Percentiles rank a stretch among this genome's conserved stretches.
These are phyloP conservation scores for Eristalinus aeneus DNA, from an alignment of 2,888 invertebrate species.

Conservation along the genomic window DNA sequence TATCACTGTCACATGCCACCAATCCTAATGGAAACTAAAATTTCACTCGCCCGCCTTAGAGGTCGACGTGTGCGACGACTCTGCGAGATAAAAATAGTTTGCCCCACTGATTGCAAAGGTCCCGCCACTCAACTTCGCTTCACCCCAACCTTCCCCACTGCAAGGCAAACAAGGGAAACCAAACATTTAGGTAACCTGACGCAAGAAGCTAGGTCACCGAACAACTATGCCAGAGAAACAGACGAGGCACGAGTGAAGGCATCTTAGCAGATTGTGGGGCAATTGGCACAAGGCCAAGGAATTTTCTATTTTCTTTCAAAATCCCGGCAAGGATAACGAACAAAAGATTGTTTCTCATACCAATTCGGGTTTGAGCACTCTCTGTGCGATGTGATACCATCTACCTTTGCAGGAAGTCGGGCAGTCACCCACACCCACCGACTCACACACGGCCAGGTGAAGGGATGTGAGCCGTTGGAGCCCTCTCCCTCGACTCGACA, in stretches of 20 bases:
- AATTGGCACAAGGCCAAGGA: conserved; percentile 32
- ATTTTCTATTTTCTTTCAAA: conserved; percentile 26
- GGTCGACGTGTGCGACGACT: neutral
- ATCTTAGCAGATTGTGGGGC: conserved; percentile 18
- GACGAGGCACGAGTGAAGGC: neutral
- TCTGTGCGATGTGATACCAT: neutral
- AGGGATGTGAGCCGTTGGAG: neutral
- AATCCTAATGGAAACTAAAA: neutral
- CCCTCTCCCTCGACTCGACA: neutral
- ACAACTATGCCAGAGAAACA: neutral
- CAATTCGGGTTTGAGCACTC: neutral
- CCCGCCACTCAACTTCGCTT: neutral
- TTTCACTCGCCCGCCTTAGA: neutral
- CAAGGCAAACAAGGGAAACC: neutral
- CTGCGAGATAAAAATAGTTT: neutral
- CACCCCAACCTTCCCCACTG: neutral
- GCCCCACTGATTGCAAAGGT: conserved; percentile 5
- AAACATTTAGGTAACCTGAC: neutral
- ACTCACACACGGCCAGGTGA: neutral
- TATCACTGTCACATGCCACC: neutral
- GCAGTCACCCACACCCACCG: neutral
- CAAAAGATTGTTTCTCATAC: conserved; percentile 18
- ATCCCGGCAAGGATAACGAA: conserved; percentile 24
- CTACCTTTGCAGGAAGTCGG: neutral
- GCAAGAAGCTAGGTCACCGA: neutral